These are phyloP conservation scores for Centropus unirufus DNA, from an alignment of 2,113 vertebrate genomes.

Conservation along the genomic window DNA sequence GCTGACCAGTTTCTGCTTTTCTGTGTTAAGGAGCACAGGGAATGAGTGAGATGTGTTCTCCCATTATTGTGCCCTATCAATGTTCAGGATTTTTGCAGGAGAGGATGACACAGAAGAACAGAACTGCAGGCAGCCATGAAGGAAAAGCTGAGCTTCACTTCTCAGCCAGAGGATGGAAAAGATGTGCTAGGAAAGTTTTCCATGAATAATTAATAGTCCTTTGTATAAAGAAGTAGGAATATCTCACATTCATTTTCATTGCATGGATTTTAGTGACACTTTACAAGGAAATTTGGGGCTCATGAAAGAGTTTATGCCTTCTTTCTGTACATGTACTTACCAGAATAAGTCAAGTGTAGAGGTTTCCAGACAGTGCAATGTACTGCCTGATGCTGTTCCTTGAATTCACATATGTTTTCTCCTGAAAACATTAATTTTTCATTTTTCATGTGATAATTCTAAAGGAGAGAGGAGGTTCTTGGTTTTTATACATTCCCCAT, in stretches of 20 bases:
- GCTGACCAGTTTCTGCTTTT: background rate
- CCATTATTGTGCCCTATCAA: background rate
- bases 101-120: background rate
- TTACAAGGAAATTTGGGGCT: background rate
- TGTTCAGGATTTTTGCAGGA: background rate
- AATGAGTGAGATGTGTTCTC: background rate
- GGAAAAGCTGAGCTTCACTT: background rate
- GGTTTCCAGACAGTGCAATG: background rate
- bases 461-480: background rate
- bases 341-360: background rate
- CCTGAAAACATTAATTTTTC: too few species aligned
- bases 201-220: background rate
- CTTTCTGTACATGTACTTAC: background rate
- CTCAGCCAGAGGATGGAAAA: background rate
- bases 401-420: background rate
- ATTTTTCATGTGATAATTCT: background rate
- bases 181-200: background rate
- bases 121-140: background rate
- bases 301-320: background rate
- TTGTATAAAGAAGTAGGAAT: background rate
- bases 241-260: background rate
- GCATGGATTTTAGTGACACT: background rate
- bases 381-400: background rate
- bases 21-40: background rate
- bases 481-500: background rate